Percentiles rank a stretch among this genome's conserved stretches.
Evolutionary conservation across 2,888 invertebrate genomes (phyloP).

Genomic region (Sarcophaga carnaria): DNA sequence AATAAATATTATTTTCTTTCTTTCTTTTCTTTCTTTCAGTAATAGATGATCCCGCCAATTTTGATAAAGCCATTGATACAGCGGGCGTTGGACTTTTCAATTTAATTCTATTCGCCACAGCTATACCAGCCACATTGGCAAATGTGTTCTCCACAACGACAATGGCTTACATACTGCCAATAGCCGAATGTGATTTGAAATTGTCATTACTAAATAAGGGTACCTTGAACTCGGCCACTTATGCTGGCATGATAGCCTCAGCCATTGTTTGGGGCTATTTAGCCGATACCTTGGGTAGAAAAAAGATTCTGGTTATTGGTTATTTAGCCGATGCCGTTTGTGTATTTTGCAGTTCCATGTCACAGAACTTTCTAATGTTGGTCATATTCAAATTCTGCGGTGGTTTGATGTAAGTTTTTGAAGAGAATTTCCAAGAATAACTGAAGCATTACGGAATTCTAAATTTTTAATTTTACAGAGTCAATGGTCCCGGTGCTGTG

Average conservation of each 20-base stretch:
- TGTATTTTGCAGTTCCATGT: slow-evolving; percentile 85
- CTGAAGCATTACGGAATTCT: not conserved
- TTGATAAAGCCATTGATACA: slow-evolving; percentile 87
- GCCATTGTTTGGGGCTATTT: slow-evolving; percentile 90
- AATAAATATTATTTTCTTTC: not conserved
- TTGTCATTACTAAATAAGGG: slow-evolving; percentile 88
- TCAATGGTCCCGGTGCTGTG: slow-evolving; percentile 89
- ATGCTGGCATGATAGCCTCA: slow-evolving; percentile 90
- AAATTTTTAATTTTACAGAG: slow-evolving; percentile 79
- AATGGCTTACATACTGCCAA: slow-evolving; percentile 88
- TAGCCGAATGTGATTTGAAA: slow-evolving; percentile 88
- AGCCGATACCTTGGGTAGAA: slow-evolving; percentile 88
- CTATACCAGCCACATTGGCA: slow-evolving; percentile 86
- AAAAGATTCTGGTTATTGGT: slow-evolving; percentile 86
- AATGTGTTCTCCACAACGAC: slow-evolving; percentile 88
- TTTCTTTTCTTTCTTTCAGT: slow-evolving; percentile 27
- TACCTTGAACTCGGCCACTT: slow-evolving; percentile 87
- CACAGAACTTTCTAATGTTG: slow-evolving; percentile 86
- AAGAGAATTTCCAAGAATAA: not conserved
- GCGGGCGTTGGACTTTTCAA: slow-evolving; percentile 89
- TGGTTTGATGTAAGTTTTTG: slow-evolving; percentile 88
- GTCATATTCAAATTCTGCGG: slow-evolving; percentile 88
- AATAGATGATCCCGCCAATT: slow-evolving; percentile 83
- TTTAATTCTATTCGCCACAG: slow-evolving; percentile 84
- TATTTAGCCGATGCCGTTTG: slow-evolving; percentile 86